Percentiles rank a stretch among this genome's conserved stretches.
These are phyloP conservation scores for Kradibia gibbosae DNA, from an alignment of 1,140 invertebrate genomes.

Conservation along the genomic window DNA sequence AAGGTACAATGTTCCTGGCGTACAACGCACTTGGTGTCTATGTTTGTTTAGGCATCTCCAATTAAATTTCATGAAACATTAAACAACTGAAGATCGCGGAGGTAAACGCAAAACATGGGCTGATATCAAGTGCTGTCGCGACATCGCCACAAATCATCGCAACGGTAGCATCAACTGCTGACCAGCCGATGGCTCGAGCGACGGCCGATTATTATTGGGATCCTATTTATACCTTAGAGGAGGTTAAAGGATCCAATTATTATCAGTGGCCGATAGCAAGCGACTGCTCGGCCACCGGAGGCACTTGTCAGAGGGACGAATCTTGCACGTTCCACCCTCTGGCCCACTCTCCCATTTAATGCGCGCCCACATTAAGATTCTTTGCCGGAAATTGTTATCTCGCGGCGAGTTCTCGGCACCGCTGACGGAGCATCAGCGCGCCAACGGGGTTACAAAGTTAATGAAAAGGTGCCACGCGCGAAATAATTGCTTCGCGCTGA, in stretches of 20 bases:
- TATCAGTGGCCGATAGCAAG: not conserved
- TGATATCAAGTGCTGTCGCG: not conserved
- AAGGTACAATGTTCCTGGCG: no score
- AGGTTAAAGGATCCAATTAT: not conserved
- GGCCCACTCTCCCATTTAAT: not conserved
- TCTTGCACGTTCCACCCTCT: not conserved
- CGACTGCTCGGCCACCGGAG: not conserved
- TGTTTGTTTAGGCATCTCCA: no score
- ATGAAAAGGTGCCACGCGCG: not conserved
- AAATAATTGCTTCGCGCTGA: constrained; percentile 17
- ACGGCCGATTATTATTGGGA: not conserved
- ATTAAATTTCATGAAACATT: not conserved
- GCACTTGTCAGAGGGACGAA: not conserved
- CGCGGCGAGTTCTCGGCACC: not conserved
- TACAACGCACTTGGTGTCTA: no score
- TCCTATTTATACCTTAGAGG: not conserved
- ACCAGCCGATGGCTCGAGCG: not conserved
- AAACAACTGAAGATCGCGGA: not conserved
- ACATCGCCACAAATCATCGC: not conserved
- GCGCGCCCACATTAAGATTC: not conserved
- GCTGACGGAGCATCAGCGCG: not conserved
- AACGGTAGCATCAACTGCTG: not conserved
- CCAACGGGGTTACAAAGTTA: constrained; percentile 19
- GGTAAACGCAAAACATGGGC: not conserved
- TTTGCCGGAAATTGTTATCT: not conserved